These are phyloP conservation scores for Leptogaster cylindrica DNA, from an alignment of 2,888 invertebrate genomes.

Conservation along the genomic window DNA sequence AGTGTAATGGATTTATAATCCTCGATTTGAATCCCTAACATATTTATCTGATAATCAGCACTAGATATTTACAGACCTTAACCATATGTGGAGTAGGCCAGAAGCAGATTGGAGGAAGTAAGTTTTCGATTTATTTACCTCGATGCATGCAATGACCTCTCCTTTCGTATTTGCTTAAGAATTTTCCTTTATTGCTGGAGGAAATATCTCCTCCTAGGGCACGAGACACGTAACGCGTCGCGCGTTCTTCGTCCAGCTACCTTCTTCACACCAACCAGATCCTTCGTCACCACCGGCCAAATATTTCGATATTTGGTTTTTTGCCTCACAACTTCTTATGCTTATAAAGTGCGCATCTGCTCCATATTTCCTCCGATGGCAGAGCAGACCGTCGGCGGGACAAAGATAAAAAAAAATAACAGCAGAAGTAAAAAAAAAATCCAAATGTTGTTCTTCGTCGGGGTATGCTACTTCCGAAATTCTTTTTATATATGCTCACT, in stretches of 20 bases:
- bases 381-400: constrained; percentile 17
- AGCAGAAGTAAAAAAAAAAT: constrained; percentile 17
- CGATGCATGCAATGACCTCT: too few relatives aligned
- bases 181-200: too few relatives aligned
- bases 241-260: constrained; percentile 13
- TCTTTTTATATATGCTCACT: constrained; percentile 27
- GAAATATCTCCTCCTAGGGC: too few relatives aligned
- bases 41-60: too few relatives aligned
- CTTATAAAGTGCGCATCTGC: constrained; percentile 35
- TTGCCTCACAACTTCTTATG: constrained; percentile 13
- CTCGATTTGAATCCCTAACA: too few relatives aligned
- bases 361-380: constrained; percentile 22
- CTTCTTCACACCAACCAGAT: constrained; percentile 8
- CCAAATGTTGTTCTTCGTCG: background rate
- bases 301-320: constrained; percentile 19
- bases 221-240: too few relatives aligned
- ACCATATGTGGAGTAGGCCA: too few relatives aligned
- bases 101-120: too few relatives aligned
- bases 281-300: constrained; percentile 20
- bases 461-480: constrained; percentile 33
- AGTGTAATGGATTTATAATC: too few relatives aligned
- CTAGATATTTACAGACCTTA: too few relatives aligned
- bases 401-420: background rate
- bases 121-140: too few relatives aligned
- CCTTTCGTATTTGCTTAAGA: too few relatives aligned